A percentile compares a stretch with the other conserved stretches of the same genome.
Evolutionary conservation across 2,113 vertebrate species (phyloP).

Genomic region (Eupsittula cactorum): DNA sequence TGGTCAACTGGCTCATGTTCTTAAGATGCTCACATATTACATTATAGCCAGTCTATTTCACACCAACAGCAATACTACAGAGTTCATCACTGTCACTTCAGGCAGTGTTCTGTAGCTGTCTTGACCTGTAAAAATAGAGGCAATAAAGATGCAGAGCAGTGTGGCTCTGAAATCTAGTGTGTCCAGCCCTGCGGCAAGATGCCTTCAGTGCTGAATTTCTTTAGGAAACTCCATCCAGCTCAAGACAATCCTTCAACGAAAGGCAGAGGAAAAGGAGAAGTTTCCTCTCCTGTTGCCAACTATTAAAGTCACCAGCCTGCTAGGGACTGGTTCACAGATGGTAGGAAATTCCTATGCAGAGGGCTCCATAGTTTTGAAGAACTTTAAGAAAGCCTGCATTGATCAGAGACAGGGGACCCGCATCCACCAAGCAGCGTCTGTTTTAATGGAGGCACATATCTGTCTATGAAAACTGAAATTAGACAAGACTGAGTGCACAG

Average conservation of each 20-base stretch:
- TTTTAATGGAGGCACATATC: not conserved
- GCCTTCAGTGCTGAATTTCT: slow-evolving; percentile 25
- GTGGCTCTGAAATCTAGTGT: slow-evolving; percentile 15
- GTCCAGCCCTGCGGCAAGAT: not conserved
- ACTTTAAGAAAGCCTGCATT: not conserved
- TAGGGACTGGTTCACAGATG: not conserved
- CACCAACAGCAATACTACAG: slow-evolving; percentile 34
- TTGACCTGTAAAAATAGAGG: slow-evolving; percentile 53
- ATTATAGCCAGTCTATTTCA: slow-evolving; percentile 64
- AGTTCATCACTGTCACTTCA: slow-evolving; percentile 65
- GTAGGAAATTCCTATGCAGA: not conserved
- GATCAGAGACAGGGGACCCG: not conserved
- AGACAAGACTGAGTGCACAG: not conserved
- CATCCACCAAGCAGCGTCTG: not conserved
- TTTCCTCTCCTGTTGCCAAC: not conserved
- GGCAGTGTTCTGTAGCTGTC: not conserved
- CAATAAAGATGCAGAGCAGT: slow-evolving; percentile 36
- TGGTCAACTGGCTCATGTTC: slow-evolving; percentile 53
- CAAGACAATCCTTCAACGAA: not conserved
- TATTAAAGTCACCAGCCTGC: not conserved
- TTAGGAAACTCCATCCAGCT: not conserved
- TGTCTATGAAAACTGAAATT: not conserved
- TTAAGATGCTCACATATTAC: slow-evolving; percentile 62
- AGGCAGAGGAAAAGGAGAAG: not conserved
- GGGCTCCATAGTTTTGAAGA: not conserved